Conservation (phyloP, 2,888 invertebrate species). For the Synanthedon vespiformis region DNA sequence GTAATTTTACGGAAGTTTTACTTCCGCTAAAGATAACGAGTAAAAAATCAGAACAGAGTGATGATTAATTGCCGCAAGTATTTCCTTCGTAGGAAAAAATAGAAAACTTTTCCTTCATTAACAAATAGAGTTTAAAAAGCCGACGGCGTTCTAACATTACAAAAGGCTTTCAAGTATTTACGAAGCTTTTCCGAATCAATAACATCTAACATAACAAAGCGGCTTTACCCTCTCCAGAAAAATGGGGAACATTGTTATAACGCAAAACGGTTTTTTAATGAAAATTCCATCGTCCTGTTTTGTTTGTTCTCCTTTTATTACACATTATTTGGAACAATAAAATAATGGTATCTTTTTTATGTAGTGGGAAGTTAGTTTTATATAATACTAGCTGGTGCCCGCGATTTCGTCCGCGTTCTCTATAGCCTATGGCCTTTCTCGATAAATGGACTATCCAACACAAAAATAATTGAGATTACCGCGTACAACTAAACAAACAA, state of each 20-base stretch:
- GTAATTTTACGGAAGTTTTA: no score
- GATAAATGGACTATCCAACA: no score
- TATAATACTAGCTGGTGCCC: no score
- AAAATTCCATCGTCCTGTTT: not conserved
- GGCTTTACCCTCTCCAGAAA: conserved; percentile 22
- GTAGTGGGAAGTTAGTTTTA: no score
- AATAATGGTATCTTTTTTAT: not conserved
- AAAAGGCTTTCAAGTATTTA: conserved; percentile 27
- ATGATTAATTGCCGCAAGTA: no score
- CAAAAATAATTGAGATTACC: no score
- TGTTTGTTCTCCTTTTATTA: not conserved
- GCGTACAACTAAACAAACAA: no score
- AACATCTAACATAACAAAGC: conserved; percentile 23
- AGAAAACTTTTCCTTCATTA: not conserved
- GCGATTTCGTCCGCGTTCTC: no score
- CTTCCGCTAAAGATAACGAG: no score
- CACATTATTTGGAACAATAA: not conserved
- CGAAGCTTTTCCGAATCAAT: conserved; percentile 26
- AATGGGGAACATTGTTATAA: conserved; percentile 26
- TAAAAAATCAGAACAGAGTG: no score
- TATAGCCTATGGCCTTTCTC: no score
- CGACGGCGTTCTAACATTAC: conserved; percentile 11
- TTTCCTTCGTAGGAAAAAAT: not conserved
- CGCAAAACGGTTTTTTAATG: conserved; percentile 4
- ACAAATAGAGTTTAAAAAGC: not conserved